A percentile compares a stretch with the other conserved stretches of the same genome.
These are phyloP conservation scores for Phaenicophaeus curvirostris DNA, from an alignment of 2,797 vertebrate species.

Conservation along the genomic window DNA sequence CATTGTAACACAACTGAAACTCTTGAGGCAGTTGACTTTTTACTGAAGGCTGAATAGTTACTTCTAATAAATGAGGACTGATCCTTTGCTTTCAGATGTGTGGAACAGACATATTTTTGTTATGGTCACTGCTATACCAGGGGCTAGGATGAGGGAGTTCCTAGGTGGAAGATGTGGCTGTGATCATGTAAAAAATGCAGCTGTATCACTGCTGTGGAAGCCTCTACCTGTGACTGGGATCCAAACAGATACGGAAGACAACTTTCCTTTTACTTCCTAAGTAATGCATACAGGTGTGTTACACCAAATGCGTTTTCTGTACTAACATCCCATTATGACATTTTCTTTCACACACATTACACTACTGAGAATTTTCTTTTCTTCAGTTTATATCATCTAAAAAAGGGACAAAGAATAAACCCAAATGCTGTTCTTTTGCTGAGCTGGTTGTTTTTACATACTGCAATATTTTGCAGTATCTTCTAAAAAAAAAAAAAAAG, in stretches of 20 bases:
- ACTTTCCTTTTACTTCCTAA: neutral
- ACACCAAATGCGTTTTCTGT: neutral
- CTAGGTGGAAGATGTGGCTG: neutral
- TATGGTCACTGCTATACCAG: neutral
- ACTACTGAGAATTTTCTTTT: neutral
- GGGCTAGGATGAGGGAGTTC: neutral
- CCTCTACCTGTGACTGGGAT: neutral
- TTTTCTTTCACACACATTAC: neutral
- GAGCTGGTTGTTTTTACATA: neutral
- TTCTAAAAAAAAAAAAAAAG: conserved; percentile 37
- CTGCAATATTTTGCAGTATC: neutral
- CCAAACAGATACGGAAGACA: neutral
- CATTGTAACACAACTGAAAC: neutral
- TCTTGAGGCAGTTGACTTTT: neutral
- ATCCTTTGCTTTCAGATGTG: neutral
- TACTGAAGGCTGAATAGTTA: neutral
- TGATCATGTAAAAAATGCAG: neutral
- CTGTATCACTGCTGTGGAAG: neutral
- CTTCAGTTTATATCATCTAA: neutral
- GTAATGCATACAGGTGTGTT: neutral
- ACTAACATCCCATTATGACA: neutral
- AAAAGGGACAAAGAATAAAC: conserved; percentile 17
- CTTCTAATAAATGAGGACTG: neutral
- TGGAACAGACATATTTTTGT: neutral
- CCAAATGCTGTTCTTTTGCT: neutral